Base-by-base conservation (phyloP, 92 coral and sea anemone genomes). In the Epizoanthus stellaris region DNA sequence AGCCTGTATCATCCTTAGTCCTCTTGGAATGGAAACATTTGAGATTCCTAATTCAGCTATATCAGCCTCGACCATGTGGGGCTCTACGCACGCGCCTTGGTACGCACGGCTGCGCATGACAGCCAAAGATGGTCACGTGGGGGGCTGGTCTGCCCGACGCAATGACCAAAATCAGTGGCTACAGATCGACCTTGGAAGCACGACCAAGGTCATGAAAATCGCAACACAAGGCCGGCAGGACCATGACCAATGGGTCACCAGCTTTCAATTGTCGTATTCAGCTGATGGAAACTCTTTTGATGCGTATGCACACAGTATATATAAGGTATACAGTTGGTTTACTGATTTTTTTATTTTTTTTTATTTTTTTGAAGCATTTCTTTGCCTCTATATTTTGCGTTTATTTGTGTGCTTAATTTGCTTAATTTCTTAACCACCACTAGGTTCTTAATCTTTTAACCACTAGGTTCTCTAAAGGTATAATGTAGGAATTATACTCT, bases 71-170 rank as follows among this genome's bases (percentile, higher is more conserved):
- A 57, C 81, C 52, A 58, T 10, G 53, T 76, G 2, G n/a, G 67
- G 17, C 17, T 34, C 1, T 17, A 36, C 1, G 10, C 34, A 76
- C 61, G 66, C 68, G 0, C 53, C 81, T 11, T 36, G 52, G 68
- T 76, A 34, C 63, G 81, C 67, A 5, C 81, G 81, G 14, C 68
- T 76, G 81, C 81, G 67, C 81, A 76, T 76, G 81, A 76, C 56
- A 16, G 81, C 81, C 8, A 58, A 53, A 21, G 62, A 76, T 76
- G 81, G 81, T 0, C 81, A 76, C 81, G 40, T 2, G 68, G 81
- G 81, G n/a, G 81, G 81, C 34, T 76, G 81, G 81, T 76, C 81
- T 58, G 81, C 81, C 34, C 19, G 23, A 52, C 1, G 8, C 62
- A 76, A 58, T 17, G 54, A 76, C 81, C 5, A 6, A 12, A 38